Base-by-base conservation (phyloP, 2,797 vertebrate genomes). In the Malacoctenus gilli region DNA sequence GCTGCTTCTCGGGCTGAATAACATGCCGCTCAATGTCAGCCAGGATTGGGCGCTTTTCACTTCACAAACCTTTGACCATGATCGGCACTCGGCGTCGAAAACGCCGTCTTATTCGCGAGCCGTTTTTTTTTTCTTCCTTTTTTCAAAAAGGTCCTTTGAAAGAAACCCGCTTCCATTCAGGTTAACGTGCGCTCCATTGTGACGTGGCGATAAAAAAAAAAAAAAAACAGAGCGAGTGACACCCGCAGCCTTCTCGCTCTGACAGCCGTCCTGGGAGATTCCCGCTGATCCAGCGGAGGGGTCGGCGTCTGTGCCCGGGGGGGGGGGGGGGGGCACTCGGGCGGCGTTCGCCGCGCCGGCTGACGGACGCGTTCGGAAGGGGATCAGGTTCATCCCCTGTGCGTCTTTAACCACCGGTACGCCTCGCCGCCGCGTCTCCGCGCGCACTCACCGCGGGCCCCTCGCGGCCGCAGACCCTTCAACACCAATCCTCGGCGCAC, bases 381-480 rank as follows among this genome's bases (percentile, higher is more conserved):
- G 22, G 1, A 8, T 51, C 32, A 8, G 23, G 18, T 19, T 4
- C 5, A 19, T 19, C 25, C 52, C 34, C 7, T 31, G 44, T 15
- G 23, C 20, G 22, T 41, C 55, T 65, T 34, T 47, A 61, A 51
- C 49, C 34, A 31, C 25, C 10, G 12, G 42, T 14, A 44, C 8
- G 12, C 34, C 21, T 20, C 31, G 39, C 53, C 44, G 34, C 9
- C 16, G 23, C n/a, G 12, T 69, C 32, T 53, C 61, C 30, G 46
- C 28, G 3, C 20, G 16, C 42, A 48, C 13, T 38, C 43, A 1
- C 52, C 2, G 4, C 37, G 22, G 51, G 59, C 57, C 61, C 50
- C 20, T 59, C 20, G 35, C 14, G 28, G 60, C 44, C 63, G 67
- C 21, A 67, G 70, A 59, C 60, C 40, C 47, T 59, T 78, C 64